A percentile compares a stretch with the other conserved stretches of the same genome.
Evolutionary conservation across 2,797 vertebrate genomes (phyloP).

Genomic region (Molothrus aeneus): DNA sequence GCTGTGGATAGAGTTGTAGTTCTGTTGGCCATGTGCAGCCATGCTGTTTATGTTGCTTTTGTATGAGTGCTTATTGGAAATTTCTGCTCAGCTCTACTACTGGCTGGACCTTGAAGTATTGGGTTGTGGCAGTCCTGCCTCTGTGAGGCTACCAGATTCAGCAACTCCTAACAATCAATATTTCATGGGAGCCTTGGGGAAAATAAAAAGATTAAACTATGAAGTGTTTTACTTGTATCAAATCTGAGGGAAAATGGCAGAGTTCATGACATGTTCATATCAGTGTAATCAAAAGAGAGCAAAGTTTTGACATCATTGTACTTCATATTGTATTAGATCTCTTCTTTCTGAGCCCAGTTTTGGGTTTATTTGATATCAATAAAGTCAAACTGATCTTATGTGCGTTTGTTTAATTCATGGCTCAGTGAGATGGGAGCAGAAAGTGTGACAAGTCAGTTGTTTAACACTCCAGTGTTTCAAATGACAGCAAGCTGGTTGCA

Average conservation of each 20-base stretch:
- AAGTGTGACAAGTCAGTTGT: not conserved
- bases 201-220: not conserved
- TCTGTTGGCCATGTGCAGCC: accelerated
- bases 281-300: not conserved
- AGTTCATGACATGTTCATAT: not conserved
- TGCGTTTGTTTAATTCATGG: not conserved
- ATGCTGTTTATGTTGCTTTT: not conserved
- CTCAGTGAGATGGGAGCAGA: not conserved
- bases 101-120: accelerated
- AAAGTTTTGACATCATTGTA: not conserved
- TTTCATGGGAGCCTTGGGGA: not conserved
- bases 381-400: not conserved
- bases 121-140: not conserved
- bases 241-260: not conserved
- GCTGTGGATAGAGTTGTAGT: not conserved
- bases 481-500: not conserved
- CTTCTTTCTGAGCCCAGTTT: not conserved
- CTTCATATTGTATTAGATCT: not conserved
- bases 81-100: not conserved
- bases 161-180: not conserved
- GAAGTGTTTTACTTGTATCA: not conserved
- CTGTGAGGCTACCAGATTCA: not conserved
- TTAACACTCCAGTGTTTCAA: not conserved
- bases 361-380: not conserved
- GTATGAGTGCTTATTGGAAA: not conserved